A percentile compares a stretch with the other conserved stretches of the same genome.
These are phyloP conservation scores for Diuraphis noxia DNA, from an alignment of 1,140 invertebrate genomes.

Conservation along the genomic window DNA sequence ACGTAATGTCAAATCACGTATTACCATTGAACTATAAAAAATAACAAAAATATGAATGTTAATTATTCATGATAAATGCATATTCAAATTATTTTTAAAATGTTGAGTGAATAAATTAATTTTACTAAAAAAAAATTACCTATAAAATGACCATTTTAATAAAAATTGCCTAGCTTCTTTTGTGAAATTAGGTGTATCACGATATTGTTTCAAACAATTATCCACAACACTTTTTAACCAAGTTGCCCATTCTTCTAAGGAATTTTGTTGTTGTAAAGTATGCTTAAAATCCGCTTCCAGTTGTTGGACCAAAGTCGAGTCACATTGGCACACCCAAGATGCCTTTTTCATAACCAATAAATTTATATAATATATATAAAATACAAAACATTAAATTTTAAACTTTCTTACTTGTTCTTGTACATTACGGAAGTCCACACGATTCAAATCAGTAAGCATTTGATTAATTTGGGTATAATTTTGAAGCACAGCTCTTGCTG, in stretches of 20 bases:
- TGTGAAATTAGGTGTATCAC: constrained; percentile 82
- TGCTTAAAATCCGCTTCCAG: constrained; percentile 93
- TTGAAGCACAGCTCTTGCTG: constrained; percentile 92
- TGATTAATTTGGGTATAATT: constrained; percentile 94
- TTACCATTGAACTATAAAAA: constrained; percentile 86
- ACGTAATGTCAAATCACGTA: constrained; percentile 89
- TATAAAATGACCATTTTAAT: constrained; percentile 99
- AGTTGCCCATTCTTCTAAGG: constrained; percentile 93
- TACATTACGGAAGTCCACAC: constrained; percentile 96
- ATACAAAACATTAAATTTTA: background rate
- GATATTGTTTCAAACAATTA: constrained; percentile 83
- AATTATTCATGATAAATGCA: background rate
- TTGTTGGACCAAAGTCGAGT: constrained; percentile 80
- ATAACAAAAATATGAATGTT: constrained; percentile 28
- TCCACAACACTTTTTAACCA: constrained; percentile 95
- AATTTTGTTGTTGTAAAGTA: constrained; percentile 88
- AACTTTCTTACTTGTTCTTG: constrained; percentile 71
- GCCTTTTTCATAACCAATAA: constrained; percentile 63
- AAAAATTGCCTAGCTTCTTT: constrained; percentile 91
- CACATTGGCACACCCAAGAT: constrained; percentile 97
- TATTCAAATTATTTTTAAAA: background rate
- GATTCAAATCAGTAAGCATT: constrained; percentile 96
- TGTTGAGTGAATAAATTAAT: no score
- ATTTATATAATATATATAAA: background rate
- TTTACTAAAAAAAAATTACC: constrained; percentile 64